Base-by-base conservation (phyloP, 2,888 invertebrate species). In the Acleris holmiana region DNA sequence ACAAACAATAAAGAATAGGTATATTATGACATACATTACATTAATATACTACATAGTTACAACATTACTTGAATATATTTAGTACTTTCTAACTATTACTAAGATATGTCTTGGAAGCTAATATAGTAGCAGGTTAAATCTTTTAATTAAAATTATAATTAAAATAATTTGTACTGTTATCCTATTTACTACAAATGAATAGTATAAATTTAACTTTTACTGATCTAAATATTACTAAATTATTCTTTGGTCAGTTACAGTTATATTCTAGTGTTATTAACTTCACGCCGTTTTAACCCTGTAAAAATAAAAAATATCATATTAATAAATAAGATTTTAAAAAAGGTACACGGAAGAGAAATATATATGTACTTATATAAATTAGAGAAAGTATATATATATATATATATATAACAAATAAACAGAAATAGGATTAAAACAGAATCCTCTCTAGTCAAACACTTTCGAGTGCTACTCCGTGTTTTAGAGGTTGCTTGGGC, bases 201-300 rank as follows among this genome's bases (percentile, higher is more conserved):
- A 21, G 21, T 49, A 15, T 19, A n/a, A 49, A 10, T 35, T 51
- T 35, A 0, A 13, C 1, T 48, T 13, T 51, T 54, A 18, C 2
- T 25, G 18, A 46, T 44, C 40, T 41, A 64, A 54, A 49, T 64
- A 49, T 21, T 49, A 55, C 23, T 64, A 59, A 29, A 6, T 18
- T 57, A 60, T 54, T 65, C 54, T 65, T 59, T 65, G 65, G 65
- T 65, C 58, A 59, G 21, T 63, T 57, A 46, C 41, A 46, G n/a
- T n/a, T 19, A 51, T 53, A 58, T 13, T 4, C 7, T 13, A 23
- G 18, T 23, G 51, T 58, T 17, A 29, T 41, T 63, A 47, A 68
- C 62, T 66, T 66, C 51, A 41, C 59, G 41, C 63, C 35, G 77
- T 66, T 76, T 75, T 85, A 67, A 85, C 77, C 81, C 85, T 85